Percentiles rank a stretch among this genome's conserved stretches.
Evolutionary conservation across 1,140 invertebrate species (phyloP).

Genomic region (Trypoxylus dichotomus): DNA sequence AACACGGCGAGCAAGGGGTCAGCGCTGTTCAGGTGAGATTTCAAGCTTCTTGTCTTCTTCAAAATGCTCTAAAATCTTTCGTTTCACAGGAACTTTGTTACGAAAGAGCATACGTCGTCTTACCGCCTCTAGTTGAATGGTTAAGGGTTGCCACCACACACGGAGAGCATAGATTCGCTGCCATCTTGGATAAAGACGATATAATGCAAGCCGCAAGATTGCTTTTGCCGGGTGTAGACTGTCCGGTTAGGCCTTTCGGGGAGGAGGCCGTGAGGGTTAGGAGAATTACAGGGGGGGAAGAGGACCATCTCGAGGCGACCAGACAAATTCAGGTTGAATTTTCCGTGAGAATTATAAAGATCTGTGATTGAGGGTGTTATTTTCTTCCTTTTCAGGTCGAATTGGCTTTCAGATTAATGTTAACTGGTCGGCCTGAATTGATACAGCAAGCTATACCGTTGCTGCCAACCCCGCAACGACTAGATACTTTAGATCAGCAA

Average conservation of each 20-base stretch:
- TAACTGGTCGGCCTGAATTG: slow-evolving; percentile 74
- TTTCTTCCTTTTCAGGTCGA: slow-evolving; percentile 57
- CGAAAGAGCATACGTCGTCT: slow-evolving; percentile 81
- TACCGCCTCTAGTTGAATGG: slow-evolving; percentile 88
- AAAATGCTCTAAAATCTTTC: not conserved
- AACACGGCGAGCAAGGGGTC: slow-evolving; percentile 54
- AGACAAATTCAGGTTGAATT: slow-evolving; percentile 57
- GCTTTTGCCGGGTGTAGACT: slow-evolving; percentile 84
- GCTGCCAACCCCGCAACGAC: slow-evolving; percentile 69
- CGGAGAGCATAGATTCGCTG: slow-evolving; percentile 76
- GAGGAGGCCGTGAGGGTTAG: slow-evolving; percentile 55
- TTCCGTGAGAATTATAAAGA: not conserved
- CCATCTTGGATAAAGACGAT: slow-evolving; percentile 81
- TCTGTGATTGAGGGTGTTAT: not conserved
- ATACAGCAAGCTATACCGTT: slow-evolving; percentile 76
- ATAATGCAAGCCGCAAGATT: slow-evolving; percentile 84
- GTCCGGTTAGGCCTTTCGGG: slow-evolving; percentile 73
- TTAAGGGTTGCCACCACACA: slow-evolving; percentile 79
- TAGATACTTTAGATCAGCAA: slow-evolving; percentile 76
- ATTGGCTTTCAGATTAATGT: slow-evolving; percentile 78
- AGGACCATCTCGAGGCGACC: slow-evolving; percentile 49
- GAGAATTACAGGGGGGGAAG: slow-evolving; percentile 48
- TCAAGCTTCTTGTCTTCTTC: not conserved
- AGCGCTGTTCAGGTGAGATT: slow-evolving; percentile 41
- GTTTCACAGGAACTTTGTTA: slow-evolving; percentile 75